Evolutionary conservation across 2,797 vertebrate genomes (phyloP).

Genomic region (Myoxocephalus aenaeus): DNA sequence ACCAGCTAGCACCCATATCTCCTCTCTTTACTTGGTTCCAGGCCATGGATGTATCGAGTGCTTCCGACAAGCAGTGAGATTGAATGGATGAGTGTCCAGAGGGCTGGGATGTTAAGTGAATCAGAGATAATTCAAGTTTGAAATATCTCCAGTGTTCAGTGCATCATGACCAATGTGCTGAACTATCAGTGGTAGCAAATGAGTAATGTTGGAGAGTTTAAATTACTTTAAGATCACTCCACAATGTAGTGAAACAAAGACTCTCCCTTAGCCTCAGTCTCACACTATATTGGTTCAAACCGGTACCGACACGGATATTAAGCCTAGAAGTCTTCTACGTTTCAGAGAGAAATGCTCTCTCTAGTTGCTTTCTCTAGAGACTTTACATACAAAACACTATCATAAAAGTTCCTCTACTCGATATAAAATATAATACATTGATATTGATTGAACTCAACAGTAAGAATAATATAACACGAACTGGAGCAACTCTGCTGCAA

Average conservation of each 20-base stretch:
- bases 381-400: not conserved
- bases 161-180: not conserved
- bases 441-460: too few species aligned
- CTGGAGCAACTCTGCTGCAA: not conserved
- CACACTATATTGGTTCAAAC: not conserved
- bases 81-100: conserved; percentile 25
- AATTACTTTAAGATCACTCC: not conserved
- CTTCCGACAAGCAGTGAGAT: conserved; percentile 9
- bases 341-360: not conserved
- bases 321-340: too few species aligned
- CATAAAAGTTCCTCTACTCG: not conserved
- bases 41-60: conserved; percentile 11
- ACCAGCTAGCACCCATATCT: not conserved
- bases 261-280: not conserved
- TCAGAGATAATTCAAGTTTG: conserved; percentile 3
- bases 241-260: conserved; percentile 3
- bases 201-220: not conserved
- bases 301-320: not conserved
- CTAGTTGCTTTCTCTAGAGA: not conserved
- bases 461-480: not conserved
- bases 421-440: not conserved
- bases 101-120: not conserved
- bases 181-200: conserved; percentile 1
- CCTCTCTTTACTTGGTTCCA: conserved; percentile 9
- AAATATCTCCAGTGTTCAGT: not conserved